phyloP scores from a whole-genome alignment of 1,140 invertebrate genomes.

The Wasmannia auropunctata region DNA sequence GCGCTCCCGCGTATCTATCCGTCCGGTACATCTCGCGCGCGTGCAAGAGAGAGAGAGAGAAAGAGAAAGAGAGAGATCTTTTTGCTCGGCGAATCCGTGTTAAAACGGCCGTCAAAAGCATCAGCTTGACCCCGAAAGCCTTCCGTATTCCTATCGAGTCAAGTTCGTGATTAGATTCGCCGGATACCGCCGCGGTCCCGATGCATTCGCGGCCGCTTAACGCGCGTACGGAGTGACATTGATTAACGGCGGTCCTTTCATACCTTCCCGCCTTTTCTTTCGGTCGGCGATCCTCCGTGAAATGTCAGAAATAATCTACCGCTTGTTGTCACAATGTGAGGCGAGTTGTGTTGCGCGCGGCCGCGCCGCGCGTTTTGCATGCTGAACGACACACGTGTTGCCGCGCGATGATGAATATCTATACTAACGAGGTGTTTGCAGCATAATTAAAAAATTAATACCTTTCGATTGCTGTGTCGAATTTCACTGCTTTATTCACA shows the following conservation, averaged over 20 bases:
- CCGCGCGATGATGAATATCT: neutral
- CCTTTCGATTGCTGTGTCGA: neutral
- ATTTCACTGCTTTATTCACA: neutral
- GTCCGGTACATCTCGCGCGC: constrained; percentile 9
- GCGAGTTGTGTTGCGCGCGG: neutral
- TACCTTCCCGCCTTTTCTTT: constrained; percentile 55
- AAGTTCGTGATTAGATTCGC: constrained; percentile 70
- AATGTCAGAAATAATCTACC: constrained; percentile 60
- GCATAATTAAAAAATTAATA: constrained; percentile 3
- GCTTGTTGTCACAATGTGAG: constrained; percentile 44
- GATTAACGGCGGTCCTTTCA: constrained; percentile 65
- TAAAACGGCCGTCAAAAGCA: constrained; percentile 43
- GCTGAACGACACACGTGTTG: neutral
- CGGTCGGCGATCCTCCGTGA: constrained; percentile 25
- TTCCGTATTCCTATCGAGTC: constrained; percentile 71
- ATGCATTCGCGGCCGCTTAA: constrained; percentile 58
- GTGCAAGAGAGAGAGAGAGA: neutral
- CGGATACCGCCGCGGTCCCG: constrained; percentile 60
- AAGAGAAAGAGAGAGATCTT: constrained; percentile 7
- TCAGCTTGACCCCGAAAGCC: constrained; percentile 45
- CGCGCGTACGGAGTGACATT: constrained; percentile 62
- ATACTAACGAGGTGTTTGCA: constrained; percentile 31
- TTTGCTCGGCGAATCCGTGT: constrained; percentile 49
- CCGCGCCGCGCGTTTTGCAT: neutral
- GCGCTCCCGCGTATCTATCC: constrained; percentile 37